Base-by-base conservation (phyloP, 2,888 invertebrate species). In the Tortrix viridana region DNA sequence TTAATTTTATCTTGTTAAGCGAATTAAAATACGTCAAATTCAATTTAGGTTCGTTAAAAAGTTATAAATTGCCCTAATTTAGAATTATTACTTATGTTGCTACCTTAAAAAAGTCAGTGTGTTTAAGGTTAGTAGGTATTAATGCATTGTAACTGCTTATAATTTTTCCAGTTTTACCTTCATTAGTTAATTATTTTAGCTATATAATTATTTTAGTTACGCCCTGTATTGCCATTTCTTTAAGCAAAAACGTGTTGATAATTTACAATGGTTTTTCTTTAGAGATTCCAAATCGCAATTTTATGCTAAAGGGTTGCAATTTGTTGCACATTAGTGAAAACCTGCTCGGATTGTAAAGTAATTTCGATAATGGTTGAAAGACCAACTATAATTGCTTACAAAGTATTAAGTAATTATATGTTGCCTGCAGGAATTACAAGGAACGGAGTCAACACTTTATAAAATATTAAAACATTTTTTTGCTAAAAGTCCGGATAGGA, bases 291-390 rank as follows among this genome's bases (percentile, higher is more conserved):
- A 38, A 54, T 48, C 14, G n/a, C 38, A 38, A 47, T 55, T 47
- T 48, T 19, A 48, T 37, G 50, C n/a, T 62, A 62, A 46, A 57
- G 19, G 44, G 43, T 38, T 22, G 56, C 43, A 56, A 47, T 57
- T 47, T 57, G 23, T 20, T 20, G 7, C 16, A 9, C 41, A 41
- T 50, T 49, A 52, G 44, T 46, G 56, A 44, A 50, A 60, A 32
- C 41, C 26, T 32, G 48, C 20, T 14, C 53, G 16, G 48, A 48
- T 55, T 37, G 43, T 22, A 49, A 38, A 16, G 49, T 23, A 6
- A 7, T 49, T 26, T 43, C 38, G 55, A 49, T 52, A 20, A 62
- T 62, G 50, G 46, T 56, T 9, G 38, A 20, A 38, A 19, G 23
- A 16, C n/a, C n/a, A 18, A 44, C 32, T 7, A 52, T 37, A 56